Base-by-base conservation (phyloP, 2,113 vertebrate genomes). In the Gavia stellata region DNA sequence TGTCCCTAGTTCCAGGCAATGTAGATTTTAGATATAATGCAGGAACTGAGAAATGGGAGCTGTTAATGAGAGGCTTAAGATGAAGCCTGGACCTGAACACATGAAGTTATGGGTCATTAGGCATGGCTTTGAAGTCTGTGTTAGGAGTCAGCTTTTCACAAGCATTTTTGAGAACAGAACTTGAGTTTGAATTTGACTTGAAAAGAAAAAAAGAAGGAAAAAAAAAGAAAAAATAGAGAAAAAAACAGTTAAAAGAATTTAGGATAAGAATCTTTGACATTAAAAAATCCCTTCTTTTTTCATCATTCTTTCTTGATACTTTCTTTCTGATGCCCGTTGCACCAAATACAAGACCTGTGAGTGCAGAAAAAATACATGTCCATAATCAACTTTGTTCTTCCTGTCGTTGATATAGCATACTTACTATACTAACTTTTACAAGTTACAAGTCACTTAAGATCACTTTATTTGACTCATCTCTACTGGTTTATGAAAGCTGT, bases 391-490 rank as follows among this genome's bases (percentile, higher is more conserved):
- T 34, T n/a, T 31, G 1, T 26, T 67, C 4, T 81, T 81, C 9
- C 4, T 23, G 6, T 20, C 1, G 0, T 45, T 82, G 53, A 13
- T n/a, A 26, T 12, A 2, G 1, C 38, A 38, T 42, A 42, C 12
- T 62, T 72, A 33, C 1, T 36, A 45, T 3, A 24, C 4, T 62
- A 61, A 59, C 14, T 70, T 86, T 66, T 53, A n/a, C 16, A 14
- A n/a, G n/a, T n/a, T n/a, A n/a, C n/a, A n/a, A n/a, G n/a, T n/a
- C n/a, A n/a, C n/a, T n/a, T 84, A 65, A 58, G 19, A 36, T 67
- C 3, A 50, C 55, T 81, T 34, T 29, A 40, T 58, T 4, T 67
- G 31, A 42, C 20, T 85, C 38, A 29, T 17, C 3, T 63, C 3
- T 72, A 21, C 21, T 21, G 7, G 1, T 36, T 71, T 25, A 59